Evolutionary conservation across 2,797 vertebrate species (phyloP), one percentile per base, ranked within the genome.

Genomic region (Labeo calbasu): DNA sequence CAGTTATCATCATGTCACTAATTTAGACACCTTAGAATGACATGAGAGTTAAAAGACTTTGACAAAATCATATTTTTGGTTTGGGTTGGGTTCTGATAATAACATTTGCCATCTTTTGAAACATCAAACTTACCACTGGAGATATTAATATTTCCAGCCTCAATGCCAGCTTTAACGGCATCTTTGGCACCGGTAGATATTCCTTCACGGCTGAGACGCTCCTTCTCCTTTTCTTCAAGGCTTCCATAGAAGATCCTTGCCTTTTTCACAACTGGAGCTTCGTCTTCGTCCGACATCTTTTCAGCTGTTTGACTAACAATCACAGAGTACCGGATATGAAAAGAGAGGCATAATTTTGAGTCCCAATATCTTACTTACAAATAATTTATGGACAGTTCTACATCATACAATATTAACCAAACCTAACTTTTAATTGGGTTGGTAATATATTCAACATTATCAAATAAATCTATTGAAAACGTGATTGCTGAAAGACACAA

Each of bases 131-230:
- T 86, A 98, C 98, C 97, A 6, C 95, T 96, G 13, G 96, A 96
- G 86, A 99, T 96, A 89, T 99, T 99, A 91, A 99, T 99, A 91
- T 99, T 95, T 55, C 98, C 98, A 0, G 97, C 96, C 87, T 97
- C 94, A 0, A 99, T 94, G 0, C 96, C 98, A 0, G 97, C 96
- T 87, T 95, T 98, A 87, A 99, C 93, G 0, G 92, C 97, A 75
- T 97, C 96, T 87, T 91, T 96, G 5, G 91, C 93, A 71, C 94
- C 68, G 57, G 90, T 69, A 0, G 88, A 83, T 0, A 86, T 73
- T 6, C 96, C 95, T 6, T 96, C 96, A 69, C 93, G 95, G 4
- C 91, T 87, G 84, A 99, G 92, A 0, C 98, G 95, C 71, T 98
- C 96, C 0, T 94, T 94, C 86, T 99, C 98, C 86, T 98, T 98